Evolutionary conservation across 2,888 invertebrate genomes (phyloP).

Genomic region (Girardia tigrina): DNA sequence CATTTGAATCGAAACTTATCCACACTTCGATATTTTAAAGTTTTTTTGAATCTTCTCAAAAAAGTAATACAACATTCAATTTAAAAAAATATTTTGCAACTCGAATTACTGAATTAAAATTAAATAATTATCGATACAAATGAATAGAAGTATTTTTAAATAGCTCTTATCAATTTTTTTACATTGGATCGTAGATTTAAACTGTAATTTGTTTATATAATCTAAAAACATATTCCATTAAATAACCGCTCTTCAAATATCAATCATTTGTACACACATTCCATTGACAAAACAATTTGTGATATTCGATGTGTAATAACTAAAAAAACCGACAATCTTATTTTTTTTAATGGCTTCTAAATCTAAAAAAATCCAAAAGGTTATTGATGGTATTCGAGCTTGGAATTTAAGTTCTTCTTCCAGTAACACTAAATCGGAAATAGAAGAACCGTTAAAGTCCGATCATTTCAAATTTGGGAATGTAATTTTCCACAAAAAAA

Average conservation of each 20-base stretch:
- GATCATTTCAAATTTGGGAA: conserved; percentile 8
- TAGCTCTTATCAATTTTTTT: no score
- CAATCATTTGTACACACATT: neutral
- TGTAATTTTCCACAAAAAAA: neutral
- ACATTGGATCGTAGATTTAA: no score
- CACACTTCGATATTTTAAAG: no score
- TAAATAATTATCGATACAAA: no score
- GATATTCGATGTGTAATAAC: neutral
- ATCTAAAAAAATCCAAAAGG: conserved; percentile 8
- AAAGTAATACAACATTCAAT: no score
- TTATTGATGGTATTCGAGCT: conserved; percentile 1
- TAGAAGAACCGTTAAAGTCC: neutral
- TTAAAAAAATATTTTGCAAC: no score
- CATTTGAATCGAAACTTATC: no score
- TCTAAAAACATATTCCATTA: neutral
- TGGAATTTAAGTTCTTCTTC: conserved; percentile 20
- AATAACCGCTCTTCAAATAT: neutral
- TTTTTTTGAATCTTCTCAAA: no score
- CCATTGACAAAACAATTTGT: neutral
- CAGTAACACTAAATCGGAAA: neutral
- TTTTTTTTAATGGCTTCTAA: neutral
- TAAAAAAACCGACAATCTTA: no score
- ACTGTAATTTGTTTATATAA: neutral
- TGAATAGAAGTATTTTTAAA: no score
- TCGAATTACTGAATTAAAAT: no score